Conservation (phyloP, 2,888 invertebrate species). For the Synanthedon myopaeformis region DNA sequence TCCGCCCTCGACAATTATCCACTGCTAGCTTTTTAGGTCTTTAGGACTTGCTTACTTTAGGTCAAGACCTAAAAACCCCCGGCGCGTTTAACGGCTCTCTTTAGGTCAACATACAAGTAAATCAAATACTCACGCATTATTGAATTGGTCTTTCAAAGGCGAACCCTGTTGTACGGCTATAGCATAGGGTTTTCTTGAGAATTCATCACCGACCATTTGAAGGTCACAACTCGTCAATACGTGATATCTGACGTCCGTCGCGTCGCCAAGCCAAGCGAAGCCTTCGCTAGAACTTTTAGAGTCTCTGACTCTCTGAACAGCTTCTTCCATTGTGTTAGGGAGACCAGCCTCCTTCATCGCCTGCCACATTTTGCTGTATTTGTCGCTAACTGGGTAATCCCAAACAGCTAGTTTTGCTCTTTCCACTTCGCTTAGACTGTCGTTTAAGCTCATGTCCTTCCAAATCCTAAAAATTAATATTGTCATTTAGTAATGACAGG, state of each 20-base stretch:
- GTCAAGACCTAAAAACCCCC: too few species aligned
- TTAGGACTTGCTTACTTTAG: too few species aligned
- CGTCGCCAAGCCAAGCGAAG: slow-evolving; percentile 94
- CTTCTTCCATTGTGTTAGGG: slow-evolving; percentile 83
- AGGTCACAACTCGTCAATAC: slow-evolving; percentile 88
- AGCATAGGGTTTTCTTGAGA: slow-evolving; percentile 96
- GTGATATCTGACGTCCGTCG: slow-evolving; percentile 87
- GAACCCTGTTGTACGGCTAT: slow-evolving; percentile 97
- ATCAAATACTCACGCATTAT: slow-evolving; percentile 83
- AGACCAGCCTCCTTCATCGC: slow-evolving; percentile 89
- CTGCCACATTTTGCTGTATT: slow-evolving; percentile 99
- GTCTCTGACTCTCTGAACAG: slow-evolving; percentile 75
- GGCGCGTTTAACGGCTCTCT: too few species aligned
- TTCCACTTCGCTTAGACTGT: slow-evolving; percentile 89
- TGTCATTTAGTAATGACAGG: too few species aligned
- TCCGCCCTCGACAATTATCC: too few species aligned
- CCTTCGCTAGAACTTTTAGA: slow-evolving; percentile 80
- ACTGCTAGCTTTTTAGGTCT: too few species aligned
- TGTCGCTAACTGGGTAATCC: slow-evolving; percentile 99
- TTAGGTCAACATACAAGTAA: too few species aligned
- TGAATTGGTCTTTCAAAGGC: slow-evolving; percentile 92
- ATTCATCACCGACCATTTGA: slow-evolving; percentile 94
- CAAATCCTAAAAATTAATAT: slow-evolving; percentile 78
- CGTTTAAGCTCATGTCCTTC: slow-evolving; percentile 98
- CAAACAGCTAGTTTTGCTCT: slow-evolving; percentile 95